These are phyloP conservation scores for Phortica magna DNA, from an alignment of 2,888 invertebrate species.

Conservation along the genomic window DNA sequence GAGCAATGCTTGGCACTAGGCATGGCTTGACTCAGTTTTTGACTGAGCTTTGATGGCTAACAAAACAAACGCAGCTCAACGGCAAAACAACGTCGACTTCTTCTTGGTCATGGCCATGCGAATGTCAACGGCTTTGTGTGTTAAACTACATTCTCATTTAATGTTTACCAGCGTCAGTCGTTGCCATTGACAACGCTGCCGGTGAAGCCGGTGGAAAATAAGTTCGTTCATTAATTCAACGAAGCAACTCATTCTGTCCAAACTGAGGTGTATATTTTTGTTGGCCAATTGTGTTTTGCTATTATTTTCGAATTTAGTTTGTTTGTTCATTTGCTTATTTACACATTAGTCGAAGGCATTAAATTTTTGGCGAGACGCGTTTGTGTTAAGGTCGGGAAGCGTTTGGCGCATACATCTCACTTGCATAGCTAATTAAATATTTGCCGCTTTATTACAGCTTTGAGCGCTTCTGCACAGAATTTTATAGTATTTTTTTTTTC, in stretches of 20 bases:
- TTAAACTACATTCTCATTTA: slow-evolving; percentile 10
- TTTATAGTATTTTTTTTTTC: too few species aligned
- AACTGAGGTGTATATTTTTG: background rate
- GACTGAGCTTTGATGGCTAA: slow-evolving; percentile 24
- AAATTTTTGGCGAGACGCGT: background rate
- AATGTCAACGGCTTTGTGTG: slow-evolving; percentile 61
- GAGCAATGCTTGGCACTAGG: slow-evolving; percentile 10
- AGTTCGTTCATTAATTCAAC: slow-evolving; percentile 27
- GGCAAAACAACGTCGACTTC: slow-evolving; percentile 46
- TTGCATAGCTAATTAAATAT: too few species aligned
- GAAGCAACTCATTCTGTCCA: background rate
- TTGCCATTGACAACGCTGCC: background rate
- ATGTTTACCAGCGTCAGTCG: background rate
- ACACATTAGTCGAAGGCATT: background rate
- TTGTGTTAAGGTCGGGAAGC: background rate
- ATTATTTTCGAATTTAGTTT: background rate
- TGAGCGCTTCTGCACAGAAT: too few species aligned
- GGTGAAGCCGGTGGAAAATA: background rate
- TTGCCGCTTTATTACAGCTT: too few species aligned
- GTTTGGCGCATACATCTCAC: background rate
- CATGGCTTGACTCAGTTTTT: slow-evolving; percentile 15
- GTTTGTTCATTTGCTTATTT: background rate
- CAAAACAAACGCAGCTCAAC: slow-evolving; percentile 36
- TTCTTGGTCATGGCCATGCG: slow-evolving; percentile 69
- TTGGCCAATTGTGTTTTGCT: background rate